phyloP scores from a whole-genome alignment of 1,140 invertebrate species.

The Dendroctonus valens region DNA sequence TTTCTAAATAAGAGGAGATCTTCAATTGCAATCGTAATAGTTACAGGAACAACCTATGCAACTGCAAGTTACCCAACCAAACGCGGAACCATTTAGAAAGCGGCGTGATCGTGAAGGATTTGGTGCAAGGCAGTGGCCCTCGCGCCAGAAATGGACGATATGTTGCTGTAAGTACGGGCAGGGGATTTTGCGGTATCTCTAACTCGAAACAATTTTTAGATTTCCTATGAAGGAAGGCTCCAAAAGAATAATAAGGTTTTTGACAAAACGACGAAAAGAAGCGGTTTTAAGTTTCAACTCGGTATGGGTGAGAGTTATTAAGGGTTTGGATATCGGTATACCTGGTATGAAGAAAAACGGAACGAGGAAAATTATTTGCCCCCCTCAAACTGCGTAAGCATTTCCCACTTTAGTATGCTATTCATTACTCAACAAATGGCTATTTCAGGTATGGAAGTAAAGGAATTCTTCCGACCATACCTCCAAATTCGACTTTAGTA shows the following conservation, averaged over 20 bases:
- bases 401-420: background rate
- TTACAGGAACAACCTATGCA: conserved; percentile 19
- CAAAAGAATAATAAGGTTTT: conserved; percentile 82
- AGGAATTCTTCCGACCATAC: conserved; percentile 79
- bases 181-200: background rate
- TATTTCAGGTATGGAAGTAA: conserved; percentile 73
- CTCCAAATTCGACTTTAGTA: conserved; percentile 76
- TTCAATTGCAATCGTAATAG: background rate
- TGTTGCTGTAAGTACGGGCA: conserved; percentile 57
- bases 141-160: conserved; percentile 76
- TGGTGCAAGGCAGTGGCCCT: conserved; percentile 71
- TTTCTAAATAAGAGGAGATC: background rate
- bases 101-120: conserved; percentile 76
- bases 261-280: conserved; percentile 68
- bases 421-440: background rate
- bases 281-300: conserved; percentile 82
- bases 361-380: conserved; percentile 81
- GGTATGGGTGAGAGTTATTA: conserved; percentile 85
- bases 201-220: conserved; percentile 48
- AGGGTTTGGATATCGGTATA: conserved; percentile 88
- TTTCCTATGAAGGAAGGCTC: conserved; percentile 77
- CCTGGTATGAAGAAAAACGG: conserved; percentile 90
- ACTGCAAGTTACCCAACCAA: conserved; percentile 26
- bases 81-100: conserved; percentile 60
- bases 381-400: conserved; percentile 79